A percentile compares a stretch with the other conserved stretches of the same genome.
Evolutionary conservation across 2,797 vertebrate genomes (phyloP).

Genomic region (Distichodus sexfasciatus): DNA sequence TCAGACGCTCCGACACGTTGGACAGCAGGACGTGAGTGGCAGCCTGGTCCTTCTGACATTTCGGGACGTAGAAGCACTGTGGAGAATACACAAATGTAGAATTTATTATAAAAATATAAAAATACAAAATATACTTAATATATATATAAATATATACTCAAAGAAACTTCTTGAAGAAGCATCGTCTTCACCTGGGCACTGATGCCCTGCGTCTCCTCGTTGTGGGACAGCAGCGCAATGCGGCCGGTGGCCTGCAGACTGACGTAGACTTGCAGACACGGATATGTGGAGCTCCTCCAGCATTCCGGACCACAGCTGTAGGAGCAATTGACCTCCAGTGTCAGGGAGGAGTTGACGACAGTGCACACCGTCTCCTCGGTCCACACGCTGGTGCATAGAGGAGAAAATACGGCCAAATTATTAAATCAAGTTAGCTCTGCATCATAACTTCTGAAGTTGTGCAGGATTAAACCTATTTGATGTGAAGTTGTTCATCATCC

Average conservation of each 20-base stretch:
- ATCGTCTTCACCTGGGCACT: constrained; percentile 86
- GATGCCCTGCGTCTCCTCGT: constrained; percentile 86
- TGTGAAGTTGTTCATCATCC: too few relatives aligned
- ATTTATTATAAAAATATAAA: neutral
- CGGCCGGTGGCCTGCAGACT: constrained; percentile 87
- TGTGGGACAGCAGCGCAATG: constrained; percentile 86
- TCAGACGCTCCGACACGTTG: constrained; percentile 87
- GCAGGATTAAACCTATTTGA: too few relatives aligned
- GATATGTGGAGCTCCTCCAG: constrained; percentile 88
- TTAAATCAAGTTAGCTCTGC: neutral
- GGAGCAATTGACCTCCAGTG: constrained; percentile 87
- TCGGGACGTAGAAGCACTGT: constrained; percentile 92
- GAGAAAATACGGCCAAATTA: neutral
- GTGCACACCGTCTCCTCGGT: constrained; percentile 88
- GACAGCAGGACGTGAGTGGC: constrained; percentile 79
- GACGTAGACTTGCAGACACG: constrained; percentile 93
- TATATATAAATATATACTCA: too few relatives aligned
- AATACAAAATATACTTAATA: too few relatives aligned
- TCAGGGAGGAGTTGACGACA: constrained; percentile 86
- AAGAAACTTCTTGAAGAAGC: neutral
- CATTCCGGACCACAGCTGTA: constrained; percentile 92
- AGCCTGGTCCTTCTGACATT: constrained; percentile 85
- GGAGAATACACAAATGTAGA: constrained; percentile 7
- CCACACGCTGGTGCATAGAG: constrained; percentile 78
- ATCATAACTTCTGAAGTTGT: neutral